Percentiles rank a stretch among this genome's conserved stretches.
phyloP scores from a whole-genome alignment of 2,888 invertebrate genomes.

The Chrysina gloriosa region DNA sequence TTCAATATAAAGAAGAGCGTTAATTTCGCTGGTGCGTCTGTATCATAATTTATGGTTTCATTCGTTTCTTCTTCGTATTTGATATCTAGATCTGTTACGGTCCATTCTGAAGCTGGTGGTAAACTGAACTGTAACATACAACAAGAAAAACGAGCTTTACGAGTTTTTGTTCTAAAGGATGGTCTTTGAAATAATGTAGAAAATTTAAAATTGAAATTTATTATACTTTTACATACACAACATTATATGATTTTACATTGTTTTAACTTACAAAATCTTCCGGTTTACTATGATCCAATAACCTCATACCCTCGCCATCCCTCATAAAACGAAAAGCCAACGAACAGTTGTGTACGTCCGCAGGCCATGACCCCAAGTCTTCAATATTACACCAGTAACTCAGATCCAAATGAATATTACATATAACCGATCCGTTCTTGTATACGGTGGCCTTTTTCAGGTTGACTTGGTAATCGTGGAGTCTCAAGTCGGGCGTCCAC shows the following conservation, averaged over 20 bases:
- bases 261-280: slow-evolving; percentile 53
- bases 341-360: slow-evolving; percentile 62
- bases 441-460: neutral
- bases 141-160: neutral
- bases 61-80: slow-evolving; percentile 27
- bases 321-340: slow-evolving; percentile 61
- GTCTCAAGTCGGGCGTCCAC: slow-evolving; percentile 70
- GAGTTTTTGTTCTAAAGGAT: too few species aligned
- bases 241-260: too few species aligned
- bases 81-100: slow-evolving; percentile 34
- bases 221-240: too few species aligned
- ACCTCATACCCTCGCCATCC: slow-evolving; percentile 52
- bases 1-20: slow-evolving; percentile 54
- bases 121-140: slow-evolving; percentile 5
- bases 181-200: too few species aligned
- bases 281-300: slow-evolving; percentile 52
- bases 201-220: too few species aligned
- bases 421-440: slow-evolving; percentile 11
- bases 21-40: slow-evolving; percentile 50
- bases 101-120: slow-evolving; percentile 45
- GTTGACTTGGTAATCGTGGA: slow-evolving; percentile 48
- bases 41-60: neutral
- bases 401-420: slow-evolving; percentile 50
- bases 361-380: slow-evolving; percentile 63
- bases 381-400: slow-evolving; percentile 60